Percentiles rank a stretch among this genome's conserved stretches.
Conservation (phyloP, 2,888 invertebrate genomes). For the Hylaea fasciaria region DNA sequence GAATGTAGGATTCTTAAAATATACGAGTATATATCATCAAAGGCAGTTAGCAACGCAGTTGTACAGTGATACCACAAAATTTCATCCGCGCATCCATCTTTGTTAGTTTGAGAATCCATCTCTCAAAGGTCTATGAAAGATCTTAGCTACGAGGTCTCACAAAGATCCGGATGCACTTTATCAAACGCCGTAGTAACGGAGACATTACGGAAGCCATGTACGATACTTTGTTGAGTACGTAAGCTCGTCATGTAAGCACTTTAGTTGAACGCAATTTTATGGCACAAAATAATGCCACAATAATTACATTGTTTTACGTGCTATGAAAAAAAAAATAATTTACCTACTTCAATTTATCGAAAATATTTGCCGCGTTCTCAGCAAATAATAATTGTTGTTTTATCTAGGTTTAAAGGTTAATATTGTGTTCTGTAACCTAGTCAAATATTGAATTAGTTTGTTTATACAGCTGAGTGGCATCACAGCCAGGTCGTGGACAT, state of each 20-base stretch:
- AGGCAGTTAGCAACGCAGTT: no score
- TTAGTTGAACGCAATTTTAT: not conserved
- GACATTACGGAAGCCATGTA: slow-evolving; percentile 4
- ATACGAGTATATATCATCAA: no score
- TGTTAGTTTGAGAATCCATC: slow-evolving; percentile 27
- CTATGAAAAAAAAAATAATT: no score
- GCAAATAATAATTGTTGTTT: no score
- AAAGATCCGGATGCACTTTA: slow-evolving; percentile 32
- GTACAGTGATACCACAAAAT: not conserved
- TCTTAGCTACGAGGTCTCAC: slow-evolving; percentile 24
- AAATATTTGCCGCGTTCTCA: no score
- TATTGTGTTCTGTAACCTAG: no score
- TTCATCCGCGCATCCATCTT: slow-evolving; percentile 26
- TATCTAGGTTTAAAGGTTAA: no score
- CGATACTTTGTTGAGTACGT: not conserved
- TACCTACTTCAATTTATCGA: no score
- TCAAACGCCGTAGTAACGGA: slow-evolving; percentile 22
- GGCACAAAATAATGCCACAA: not conserved
- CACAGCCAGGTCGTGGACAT: no score
- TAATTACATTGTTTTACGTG: not conserved
- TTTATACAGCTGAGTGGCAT: no score
- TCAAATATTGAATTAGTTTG: no score
- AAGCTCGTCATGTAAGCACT: not conserved
- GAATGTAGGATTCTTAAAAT: no score
- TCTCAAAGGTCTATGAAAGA: slow-evolving; percentile 32